Base-by-base conservation (phyloP, 2,797 vertebrate species). In the Pogoniulus pusillus region DNA sequence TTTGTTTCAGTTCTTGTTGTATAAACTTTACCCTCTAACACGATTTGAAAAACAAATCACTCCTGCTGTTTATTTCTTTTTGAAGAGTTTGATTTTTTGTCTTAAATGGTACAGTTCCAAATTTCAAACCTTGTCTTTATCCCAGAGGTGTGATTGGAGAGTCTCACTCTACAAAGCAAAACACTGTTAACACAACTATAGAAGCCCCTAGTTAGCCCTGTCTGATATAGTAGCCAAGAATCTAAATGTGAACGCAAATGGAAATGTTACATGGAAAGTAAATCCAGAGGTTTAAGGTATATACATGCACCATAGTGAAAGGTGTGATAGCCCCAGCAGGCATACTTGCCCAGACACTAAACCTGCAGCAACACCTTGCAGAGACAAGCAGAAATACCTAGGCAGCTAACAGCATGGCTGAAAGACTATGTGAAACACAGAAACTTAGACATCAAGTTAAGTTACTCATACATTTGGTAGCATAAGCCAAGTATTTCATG, bases 41-140 rank as follows among this genome's bases (percentile, higher is more conserved):
- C 29, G 66, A 87, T 89, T 89, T 92, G 49, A 89, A 95, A 93
- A 93, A 94, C 63, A 80, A 87, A 82, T 82, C 1, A 41, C 53
- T 91, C 53, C 69, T 84, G 75, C 55, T 73, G 43, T 73, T 95
- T 57, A 43, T 82, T 87, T 87, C 66, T 77, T 90, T 87, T 59
- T 87, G 53, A 93, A 91, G 78, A 83, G 49, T 60, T 79, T 88
- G 81, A 77, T 7, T 78, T 81, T 85, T 92, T n/a, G n/a, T 86
- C 79, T 81, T 75, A 64, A 85, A 73, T 0, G 4, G 57, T 64
- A 89, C 0, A 0, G 53, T 39, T 90, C 35, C 70, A 30, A 68
- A 11, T 72, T 87, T 73, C 63, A 91, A 86, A 72, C 62, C 65
- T 55, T 64, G 54, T 70, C 80, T 86, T 76, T 69, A 54, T 59